Conservation (phyloP, 2,888 invertebrate genomes). For the Conomelus anceps region DNA sequence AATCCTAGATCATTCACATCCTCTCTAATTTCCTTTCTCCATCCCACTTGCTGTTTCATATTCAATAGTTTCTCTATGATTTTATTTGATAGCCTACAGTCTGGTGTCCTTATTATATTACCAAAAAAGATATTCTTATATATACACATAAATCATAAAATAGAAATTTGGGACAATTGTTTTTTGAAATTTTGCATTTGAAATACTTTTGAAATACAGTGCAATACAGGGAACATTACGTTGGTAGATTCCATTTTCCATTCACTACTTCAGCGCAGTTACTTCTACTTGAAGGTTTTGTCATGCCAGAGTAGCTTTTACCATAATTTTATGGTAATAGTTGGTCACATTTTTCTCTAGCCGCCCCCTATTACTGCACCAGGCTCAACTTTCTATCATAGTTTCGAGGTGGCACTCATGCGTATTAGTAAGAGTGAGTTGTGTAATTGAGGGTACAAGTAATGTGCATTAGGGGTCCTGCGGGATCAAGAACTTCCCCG, state of each 20-base stretch:
- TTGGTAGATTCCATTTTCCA: not conserved
- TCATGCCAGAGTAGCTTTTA: not conserved
- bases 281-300: not conserved
- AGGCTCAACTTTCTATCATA: not conserved
- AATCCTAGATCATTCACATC: too few relatives aligned
- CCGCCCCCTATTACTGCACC: not conserved
- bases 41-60: too few relatives aligned
- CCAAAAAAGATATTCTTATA: too few relatives aligned
- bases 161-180: too few relatives aligned
- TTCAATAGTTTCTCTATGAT: too few relatives aligned
- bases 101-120: too few relatives aligned
- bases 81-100: too few relatives aligned
- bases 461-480: constrained; percentile 2
- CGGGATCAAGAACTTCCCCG: not conserved
- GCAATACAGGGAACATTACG: not conserved
- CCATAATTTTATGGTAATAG: not conserved
- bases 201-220: not conserved
- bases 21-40: too few relatives aligned
- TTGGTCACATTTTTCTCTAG: not conserved
- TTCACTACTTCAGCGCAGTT: not conserved
- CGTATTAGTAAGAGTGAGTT: not conserved
- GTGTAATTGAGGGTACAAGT: constrained; percentile 4
- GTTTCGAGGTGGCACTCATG: not conserved
- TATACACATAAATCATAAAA: too few relatives aligned
- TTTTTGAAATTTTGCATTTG: too few relatives aligned